phyloP scores from a whole-genome alignment of 2,113 vertebrate species.

The Pitta sordida region DNA sequence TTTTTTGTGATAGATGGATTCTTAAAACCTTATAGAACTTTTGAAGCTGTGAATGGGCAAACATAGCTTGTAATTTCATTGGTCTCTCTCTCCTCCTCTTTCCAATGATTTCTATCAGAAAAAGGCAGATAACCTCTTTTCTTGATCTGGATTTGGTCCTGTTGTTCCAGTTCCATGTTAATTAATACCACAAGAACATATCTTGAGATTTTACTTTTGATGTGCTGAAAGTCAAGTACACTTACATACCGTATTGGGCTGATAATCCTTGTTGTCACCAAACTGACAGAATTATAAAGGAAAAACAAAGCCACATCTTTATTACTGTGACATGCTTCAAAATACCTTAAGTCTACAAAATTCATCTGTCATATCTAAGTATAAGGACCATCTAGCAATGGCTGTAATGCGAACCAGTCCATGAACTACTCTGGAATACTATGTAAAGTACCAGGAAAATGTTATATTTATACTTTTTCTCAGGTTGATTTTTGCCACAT shows the following conservation, averaged over 20 bases:
- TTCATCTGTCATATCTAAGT: neutral
- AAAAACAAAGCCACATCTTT: neutral
- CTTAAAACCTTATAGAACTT: neutral
- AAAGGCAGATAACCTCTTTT: slow-evolving; percentile 2
- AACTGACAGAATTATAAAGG: neutral
- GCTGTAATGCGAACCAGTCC: neutral
- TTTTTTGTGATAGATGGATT: neutral
- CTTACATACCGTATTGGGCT: neutral
- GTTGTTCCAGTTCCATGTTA: slow-evolving; percentile 25
- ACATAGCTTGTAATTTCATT: neutral
- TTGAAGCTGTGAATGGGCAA: neutral
- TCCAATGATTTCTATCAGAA: neutral
- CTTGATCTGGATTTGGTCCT: neutral
- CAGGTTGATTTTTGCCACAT: neutral
- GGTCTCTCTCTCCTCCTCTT: neutral
- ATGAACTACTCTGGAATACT: neutral
- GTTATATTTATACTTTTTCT: neutral
- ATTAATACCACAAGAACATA: neutral
- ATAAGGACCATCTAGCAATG: neutral
- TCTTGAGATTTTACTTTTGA: slow-evolving; percentile 14
- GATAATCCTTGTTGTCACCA: neutral
- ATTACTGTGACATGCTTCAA: neutral
- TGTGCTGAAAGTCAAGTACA: neutral
- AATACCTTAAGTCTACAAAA: neutral
- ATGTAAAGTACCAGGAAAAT: neutral